A percentile compares a stretch with the other conserved stretches of the same genome.
Evolutionary conservation across 2,888 invertebrate species (phyloP).

Genomic region (Tetragonula carbonaria): DNA sequence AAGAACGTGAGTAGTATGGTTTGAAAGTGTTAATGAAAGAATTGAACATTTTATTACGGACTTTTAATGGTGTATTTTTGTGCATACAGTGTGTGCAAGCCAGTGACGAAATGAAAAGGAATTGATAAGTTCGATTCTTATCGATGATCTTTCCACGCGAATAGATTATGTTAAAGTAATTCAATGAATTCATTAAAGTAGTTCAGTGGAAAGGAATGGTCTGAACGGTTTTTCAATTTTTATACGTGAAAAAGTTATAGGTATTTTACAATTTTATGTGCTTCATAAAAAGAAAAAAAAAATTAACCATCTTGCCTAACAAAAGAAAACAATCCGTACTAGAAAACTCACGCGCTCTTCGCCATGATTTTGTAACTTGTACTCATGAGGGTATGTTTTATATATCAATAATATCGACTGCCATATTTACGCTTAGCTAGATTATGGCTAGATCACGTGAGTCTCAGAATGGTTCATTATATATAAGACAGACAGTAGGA

Average conservation of each 20-base stretch:
- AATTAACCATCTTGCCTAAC: conserved; percentile 54
- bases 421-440: conserved; percentile 67
- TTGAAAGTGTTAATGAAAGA: conserved; percentile 50
- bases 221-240: conserved; percentile 32
- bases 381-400: conserved; percentile 51
- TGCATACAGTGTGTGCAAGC: conserved; percentile 23
- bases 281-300: conserved; percentile 7
- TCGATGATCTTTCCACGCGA: conserved; percentile 23
- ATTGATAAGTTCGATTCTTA: conserved; percentile 28
- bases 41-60: conserved; percentile 32
- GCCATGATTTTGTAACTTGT: conserved; percentile 53
- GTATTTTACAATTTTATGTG: conserved; percentile 18
- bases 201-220: conserved; percentile 29
- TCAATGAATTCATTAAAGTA: conserved; percentile 12
- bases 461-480: conserved; percentile 50
- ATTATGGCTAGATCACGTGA: conserved; percentile 50
- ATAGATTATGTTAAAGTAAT: conserved; percentile 41
- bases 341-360: conserved; percentile 52
- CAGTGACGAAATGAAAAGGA: conserved; percentile 27
- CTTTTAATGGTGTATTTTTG: conserved; percentile 38
- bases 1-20: conserved; percentile 55
- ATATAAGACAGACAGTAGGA: conserved; percentile 32
- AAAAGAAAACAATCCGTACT: conserved; percentile 33
- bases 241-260: conserved; percentile 19
- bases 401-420: conserved; percentile 61